Conservation (phyloP, 2,113 vertebrate genomes). For the Callipepla californica region DNA sequence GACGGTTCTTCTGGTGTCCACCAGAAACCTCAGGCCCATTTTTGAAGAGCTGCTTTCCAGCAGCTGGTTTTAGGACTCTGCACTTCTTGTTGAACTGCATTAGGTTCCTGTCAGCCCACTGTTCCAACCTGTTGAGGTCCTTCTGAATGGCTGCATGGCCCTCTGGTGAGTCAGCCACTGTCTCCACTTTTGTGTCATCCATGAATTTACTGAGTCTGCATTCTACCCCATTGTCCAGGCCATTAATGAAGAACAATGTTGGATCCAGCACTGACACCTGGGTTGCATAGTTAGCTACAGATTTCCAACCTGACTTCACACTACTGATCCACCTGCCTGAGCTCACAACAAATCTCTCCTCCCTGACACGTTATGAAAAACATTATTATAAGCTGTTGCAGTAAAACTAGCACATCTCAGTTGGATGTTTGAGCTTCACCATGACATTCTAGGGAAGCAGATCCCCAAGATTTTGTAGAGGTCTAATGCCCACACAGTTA, state of each 20-base stretch:
- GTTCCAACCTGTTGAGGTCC: background rate
- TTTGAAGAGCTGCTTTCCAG: background rate
- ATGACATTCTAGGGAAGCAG: constrained; percentile 77
- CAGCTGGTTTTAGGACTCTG: background rate
- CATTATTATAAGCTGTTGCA: constrained; percentile 50
- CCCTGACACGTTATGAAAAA: background rate
- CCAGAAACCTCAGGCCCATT: background rate
- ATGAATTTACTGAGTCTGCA: background rate
- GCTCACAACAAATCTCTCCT: constrained; percentile 29
- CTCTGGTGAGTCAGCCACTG: background rate
- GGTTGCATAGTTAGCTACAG: background rate
- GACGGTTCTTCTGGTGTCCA: background rate
- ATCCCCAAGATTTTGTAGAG: constrained; percentile 75
- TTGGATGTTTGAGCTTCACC: constrained; percentile 73
- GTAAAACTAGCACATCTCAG: constrained; percentile 76
- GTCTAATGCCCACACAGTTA: constrained; percentile 82
- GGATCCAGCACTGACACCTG: background rate
- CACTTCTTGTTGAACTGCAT: background rate
- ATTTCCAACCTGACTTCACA: background rate
- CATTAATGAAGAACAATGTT: background rate
- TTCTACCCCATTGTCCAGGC: background rate
- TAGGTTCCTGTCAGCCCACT: background rate
- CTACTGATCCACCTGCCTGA: background rate
- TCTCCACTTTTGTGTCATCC: background rate
- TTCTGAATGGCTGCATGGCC: background rate